Evolutionary conservation across 1,140 invertebrate species (phyloP), one percentile per base, ranked within the genome.

Genomic region (Maconellicoccus hirsutus): DNA sequence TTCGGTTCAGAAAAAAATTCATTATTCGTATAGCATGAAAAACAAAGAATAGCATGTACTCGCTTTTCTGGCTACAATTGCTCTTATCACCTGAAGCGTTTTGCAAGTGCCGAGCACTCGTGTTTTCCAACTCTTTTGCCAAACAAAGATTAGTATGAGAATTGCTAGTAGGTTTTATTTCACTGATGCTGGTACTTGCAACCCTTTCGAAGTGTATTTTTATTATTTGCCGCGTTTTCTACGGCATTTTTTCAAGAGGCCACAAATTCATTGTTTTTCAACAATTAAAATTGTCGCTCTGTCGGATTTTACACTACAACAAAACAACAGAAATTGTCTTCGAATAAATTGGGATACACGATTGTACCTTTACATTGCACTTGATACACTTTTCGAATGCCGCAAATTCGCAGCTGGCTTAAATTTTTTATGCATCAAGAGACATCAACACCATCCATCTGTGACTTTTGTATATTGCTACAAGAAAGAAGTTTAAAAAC

Each of bases 11-110:
- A 66, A 66, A 66, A 66, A 66, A 66, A 66, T 66, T 66, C 61
- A 66, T 66, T 66, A 66, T 66, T 66, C 61, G 61, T 23, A 66
- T 66, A 19, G 61, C 61, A 66, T 26, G 61, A 66, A 66, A 66
- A 66, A 66, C 61, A 66, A 66, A 66, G 25, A 66, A 26, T 66
- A 26, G 61, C 25, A 4, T 16, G 21, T 66, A 66, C 61, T 66
- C 25, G 61, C 25, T 66, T 66, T 25, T 12, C 61, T 25, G 61
- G 25, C 61, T 66, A 66, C 61, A 66, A 66, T 66, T 66, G 61
- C 61, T 66, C 61, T 66, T 66, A 66, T 66, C 61, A 66, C 61
- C 61, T 66, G 61, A 66, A 66, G 61, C 61, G 61, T 66, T 66
- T 66, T 16, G 61, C 61, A 66, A 66, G 61, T 66, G 22, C 61